phyloP scores from a whole-genome alignment of 92 coral and sea anemone genomes.

The Bergia puertoricense region DNA sequence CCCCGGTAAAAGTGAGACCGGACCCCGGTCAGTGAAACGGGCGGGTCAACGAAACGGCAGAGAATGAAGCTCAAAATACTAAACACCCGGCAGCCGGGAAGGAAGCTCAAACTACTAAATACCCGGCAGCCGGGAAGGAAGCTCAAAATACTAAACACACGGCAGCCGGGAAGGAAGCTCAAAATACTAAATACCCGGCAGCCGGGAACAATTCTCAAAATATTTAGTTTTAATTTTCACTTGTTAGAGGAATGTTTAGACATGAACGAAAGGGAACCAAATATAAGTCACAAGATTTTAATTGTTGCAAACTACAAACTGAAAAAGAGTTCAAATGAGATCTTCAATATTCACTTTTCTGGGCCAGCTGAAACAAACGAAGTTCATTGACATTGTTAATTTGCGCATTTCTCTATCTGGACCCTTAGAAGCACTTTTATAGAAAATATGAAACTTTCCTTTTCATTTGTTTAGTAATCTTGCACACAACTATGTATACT shows the following conservation, averaged over 20 bases:
- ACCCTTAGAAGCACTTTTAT: not conserved
- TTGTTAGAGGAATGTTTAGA: slow-evolving; percentile 4
- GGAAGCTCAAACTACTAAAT: no score
- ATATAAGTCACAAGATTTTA: slow-evolving; percentile 1
- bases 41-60: no score
- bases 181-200: not conserved
- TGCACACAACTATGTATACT: not conserved
- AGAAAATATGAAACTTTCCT: not conserved
- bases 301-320: slow-evolving; percentile 9
- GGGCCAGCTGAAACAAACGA: slow-evolving; percentile 22
- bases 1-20: no score
- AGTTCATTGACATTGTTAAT: not conserved
- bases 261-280: not conserved
- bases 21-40: no score
- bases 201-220: slow-evolving; percentile 29
- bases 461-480: not conserved
- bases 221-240: not conserved
- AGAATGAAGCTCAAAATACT: no score
- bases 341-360: not conserved
- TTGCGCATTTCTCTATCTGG: not conserved
- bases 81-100: no score
- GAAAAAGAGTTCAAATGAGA: not conserved
- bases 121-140: no score
- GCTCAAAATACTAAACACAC: no score
- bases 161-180: no score